Percentiles rank a stretch among this genome's conserved stretches.
Evolutionary conservation across 1,140 invertebrate genomes (phyloP).

Genomic region (Cydia amplana): DNA sequence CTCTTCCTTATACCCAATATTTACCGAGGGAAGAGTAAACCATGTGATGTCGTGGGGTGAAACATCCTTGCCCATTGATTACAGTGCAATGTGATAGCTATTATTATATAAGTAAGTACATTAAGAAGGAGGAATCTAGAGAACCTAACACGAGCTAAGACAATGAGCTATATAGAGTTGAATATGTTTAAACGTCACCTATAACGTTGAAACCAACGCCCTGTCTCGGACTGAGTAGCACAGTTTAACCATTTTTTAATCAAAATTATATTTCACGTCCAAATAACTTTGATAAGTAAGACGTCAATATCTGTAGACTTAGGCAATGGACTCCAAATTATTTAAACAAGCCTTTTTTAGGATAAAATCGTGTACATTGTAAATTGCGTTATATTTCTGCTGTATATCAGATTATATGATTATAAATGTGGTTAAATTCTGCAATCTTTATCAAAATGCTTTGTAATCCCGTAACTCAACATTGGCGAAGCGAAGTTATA

Average conservation of each 20-base stretch:
- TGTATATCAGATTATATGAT: too few species aligned
- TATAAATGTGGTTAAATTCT: background rate
- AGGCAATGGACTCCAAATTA: too few species aligned
- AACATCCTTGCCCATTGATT: background rate
- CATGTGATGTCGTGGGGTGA: background rate
- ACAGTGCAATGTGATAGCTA: background rate
- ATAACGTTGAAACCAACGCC: background rate
- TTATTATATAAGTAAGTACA: background rate
- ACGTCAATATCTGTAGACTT: too few species aligned
- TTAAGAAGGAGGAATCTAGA: background rate
- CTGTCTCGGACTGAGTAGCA: background rate
- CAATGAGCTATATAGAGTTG: background rate
- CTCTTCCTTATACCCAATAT: background rate
- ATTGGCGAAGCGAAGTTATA: background rate
- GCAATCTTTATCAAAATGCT: background rate
- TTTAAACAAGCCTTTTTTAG: too few species aligned
- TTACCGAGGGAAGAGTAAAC: background rate
- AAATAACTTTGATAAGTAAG: too few species aligned
- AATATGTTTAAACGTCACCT: constrained; percentile 6
- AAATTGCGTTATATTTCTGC: too few species aligned
- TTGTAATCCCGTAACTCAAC: background rate
- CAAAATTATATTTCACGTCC: too few species aligned
- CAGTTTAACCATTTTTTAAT: too few species aligned
- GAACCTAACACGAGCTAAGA: constrained; percentile 19
- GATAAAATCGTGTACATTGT: too few species aligned